Evolutionary conservation across 1,140 invertebrate species (phyloP), one percentile per base, ranked within the genome.

Genomic region (Hypothenemus hampei): DNA sequence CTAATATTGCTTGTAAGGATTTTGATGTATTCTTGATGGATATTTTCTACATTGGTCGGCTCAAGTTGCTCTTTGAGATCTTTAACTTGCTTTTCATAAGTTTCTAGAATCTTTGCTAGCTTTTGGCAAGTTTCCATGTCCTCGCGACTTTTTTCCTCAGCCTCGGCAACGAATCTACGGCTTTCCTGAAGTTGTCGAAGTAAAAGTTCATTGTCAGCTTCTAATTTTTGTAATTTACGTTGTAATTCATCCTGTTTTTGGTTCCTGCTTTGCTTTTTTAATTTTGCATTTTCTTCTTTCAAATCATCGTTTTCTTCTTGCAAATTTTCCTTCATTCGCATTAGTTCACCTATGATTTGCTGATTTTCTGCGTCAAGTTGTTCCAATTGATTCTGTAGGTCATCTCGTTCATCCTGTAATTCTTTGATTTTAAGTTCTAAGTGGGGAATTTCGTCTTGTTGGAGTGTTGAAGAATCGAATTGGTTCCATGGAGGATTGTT

Each of bases 231-330:
- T 7, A 63, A 43, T 41, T 65, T 57, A 15, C 45, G 57, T 41
- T 33, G 3, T 24, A 6, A 18, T 22, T 50, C 8, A 24, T 59
- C 56, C 19, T 31, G 57, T 45, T 60, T 43, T 19, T 15, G 11
- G 15, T 19, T 21, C 15, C 58, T 51, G 23, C 61, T 53, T 64
- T 74, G 67, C 20, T 63, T 58, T 5, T 69, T 65, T 20, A 78
- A 68, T 41, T 77, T 70, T 5, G 73, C 67, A 56, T 81, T 78
- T 13, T 77, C 65, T 16, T 68, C 69, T 60, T 76, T 75, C 13
- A 82, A 61, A 21, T 72, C 69, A 45, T 77, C 71, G 33, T 80
- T 75, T 60, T 83, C 79, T 15, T 71, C 62, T 63, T 76, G 75
- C 1, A 84, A 64, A 10, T 73, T 64, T 60, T 78, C 77, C 44